These are phyloP conservation scores for Diadema setosum DNA, from an alignment of 35 echinoderm and acorn worm genomes.

Conservation along the genomic window DNA sequence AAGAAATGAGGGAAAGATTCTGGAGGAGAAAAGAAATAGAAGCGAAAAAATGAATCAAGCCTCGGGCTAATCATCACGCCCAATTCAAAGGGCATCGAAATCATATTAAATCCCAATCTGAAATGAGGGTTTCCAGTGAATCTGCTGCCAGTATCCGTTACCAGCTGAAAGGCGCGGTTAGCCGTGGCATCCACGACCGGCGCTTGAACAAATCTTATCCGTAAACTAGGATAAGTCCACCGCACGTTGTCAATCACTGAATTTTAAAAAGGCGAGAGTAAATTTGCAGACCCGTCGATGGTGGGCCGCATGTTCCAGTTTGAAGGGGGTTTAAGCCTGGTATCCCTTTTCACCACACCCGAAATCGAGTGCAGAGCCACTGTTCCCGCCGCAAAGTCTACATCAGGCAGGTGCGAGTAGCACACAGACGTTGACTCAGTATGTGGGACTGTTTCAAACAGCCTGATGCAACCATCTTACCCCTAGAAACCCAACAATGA, in stretches of 20 bases:
- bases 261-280: neutral
- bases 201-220: neutral
- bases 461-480: no score
- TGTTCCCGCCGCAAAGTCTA: neutral
- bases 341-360: constrained; percentile 11
- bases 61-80: constrained; percentile 6
- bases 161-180: neutral
- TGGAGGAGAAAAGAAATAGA: no score
- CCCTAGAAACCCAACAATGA: no score
- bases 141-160: neutral
- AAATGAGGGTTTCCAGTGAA: neutral
- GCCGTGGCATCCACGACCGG: neutral
- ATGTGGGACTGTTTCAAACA: no score
- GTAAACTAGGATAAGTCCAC: constrained; percentile 21
- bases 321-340: neutral
- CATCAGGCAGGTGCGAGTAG: neutral
- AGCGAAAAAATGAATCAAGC: neutral
- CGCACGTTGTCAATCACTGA: constrained; percentile 10
- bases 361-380: neutral
- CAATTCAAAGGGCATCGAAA: neutral
- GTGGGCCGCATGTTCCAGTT: constrained; percentile 9
- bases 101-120: constrained; percentile 23
- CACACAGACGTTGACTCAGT: no score
- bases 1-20: no score
- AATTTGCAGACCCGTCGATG: neutral